phyloP scores from a whole-genome alignment of 2,888 invertebrate species.

The Acronicta leporina region DNA sequence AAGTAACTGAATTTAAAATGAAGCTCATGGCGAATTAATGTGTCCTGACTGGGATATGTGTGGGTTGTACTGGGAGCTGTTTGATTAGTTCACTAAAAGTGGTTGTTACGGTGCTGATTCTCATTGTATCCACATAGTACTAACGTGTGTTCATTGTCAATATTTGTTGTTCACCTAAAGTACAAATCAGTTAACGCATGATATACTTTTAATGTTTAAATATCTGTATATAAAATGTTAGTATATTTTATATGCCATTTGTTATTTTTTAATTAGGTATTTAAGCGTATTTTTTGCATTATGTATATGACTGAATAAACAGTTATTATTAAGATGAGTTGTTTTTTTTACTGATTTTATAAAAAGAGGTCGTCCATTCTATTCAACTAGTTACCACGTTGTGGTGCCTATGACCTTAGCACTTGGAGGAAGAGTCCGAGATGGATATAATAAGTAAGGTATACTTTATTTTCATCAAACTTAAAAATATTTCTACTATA shows the following conservation, averaged over 20 bases:
- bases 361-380: not conserved
- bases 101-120: constrained; percentile 31
- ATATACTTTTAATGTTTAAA: constrained; percentile 52
- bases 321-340: constrained; percentile 57
- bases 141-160: constrained; percentile 50
- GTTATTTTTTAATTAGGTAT: constrained; percentile 52
- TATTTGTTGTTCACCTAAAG: constrained; percentile 72
- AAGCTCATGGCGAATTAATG: not conserved
- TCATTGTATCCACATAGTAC: constrained; percentile 28
- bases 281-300: constrained; percentile 61
- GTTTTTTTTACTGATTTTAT: constrained; percentile 31
- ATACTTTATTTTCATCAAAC: too few species aligned
- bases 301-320: constrained; percentile 65
- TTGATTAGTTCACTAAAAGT: constrained; percentile 1
- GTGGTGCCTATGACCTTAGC: too few species aligned
- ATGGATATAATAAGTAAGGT: too few species aligned
- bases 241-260: constrained; percentile 64
- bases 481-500: too few species aligned
- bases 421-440: too few species aligned
- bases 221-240: constrained; percentile 52
- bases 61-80: not conserved
- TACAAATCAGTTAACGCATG: constrained; percentile 79
- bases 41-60: not conserved
- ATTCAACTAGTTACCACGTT: too few species aligned
- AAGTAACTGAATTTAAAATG: not conserved